Conservation (phyloP, 1,140 invertebrate genomes). For the Caenorhabditis briggsae region DNA sequence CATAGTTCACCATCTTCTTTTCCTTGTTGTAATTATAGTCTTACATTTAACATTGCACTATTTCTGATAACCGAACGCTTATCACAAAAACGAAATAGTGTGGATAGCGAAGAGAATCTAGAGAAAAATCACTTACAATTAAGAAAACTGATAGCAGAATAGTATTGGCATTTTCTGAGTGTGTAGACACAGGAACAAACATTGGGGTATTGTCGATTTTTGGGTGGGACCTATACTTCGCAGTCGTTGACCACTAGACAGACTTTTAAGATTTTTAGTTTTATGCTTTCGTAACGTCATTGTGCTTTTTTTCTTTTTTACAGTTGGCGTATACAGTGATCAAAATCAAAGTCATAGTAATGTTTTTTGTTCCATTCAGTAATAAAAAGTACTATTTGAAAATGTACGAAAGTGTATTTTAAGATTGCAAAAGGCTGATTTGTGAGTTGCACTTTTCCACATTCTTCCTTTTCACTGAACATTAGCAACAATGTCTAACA, state of each 20-base stretch:
- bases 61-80: slow-evolving; percentile 9
- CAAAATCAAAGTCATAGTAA: too few species aligned
- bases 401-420: too few species aligned
- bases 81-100: not conserved
- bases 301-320: too few species aligned
- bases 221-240: slow-evolving; percentile 23
- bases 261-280: not conserved
- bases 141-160: not conserved
- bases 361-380: too few species aligned
- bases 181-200: slow-evolving; percentile 13
- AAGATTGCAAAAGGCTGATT: too few species aligned
- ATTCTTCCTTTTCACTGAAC: too few species aligned
- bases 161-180: not conserved
- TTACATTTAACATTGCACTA: not conserved
- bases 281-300: too few species aligned
- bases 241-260: not conserved
- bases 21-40: not conserved
- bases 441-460: too few species aligned
- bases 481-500: too few species aligned
- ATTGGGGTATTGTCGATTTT: not conserved
- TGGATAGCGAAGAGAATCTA: not conserved
- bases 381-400: too few species aligned
- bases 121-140: not conserved
- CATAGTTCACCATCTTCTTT: not conserved
- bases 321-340: too few species aligned